Percentiles rank a stretch among this genome's conserved stretches.
Conservation (phyloP, 2,888 invertebrate species). For the Ormyrus pomaceus region DNA sequence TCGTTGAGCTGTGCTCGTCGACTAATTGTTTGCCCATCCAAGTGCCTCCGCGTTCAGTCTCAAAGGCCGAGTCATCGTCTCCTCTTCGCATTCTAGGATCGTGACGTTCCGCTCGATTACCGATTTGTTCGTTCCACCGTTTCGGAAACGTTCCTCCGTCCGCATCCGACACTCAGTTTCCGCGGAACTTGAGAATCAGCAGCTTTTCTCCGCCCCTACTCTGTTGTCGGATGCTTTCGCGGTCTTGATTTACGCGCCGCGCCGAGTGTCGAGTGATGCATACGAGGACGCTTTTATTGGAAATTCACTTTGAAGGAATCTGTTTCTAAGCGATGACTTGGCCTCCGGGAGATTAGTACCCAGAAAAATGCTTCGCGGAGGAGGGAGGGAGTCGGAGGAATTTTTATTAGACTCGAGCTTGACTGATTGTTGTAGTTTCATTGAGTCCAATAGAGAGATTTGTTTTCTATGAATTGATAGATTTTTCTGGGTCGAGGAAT, state of each 20-base stretch:
- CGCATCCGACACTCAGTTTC: conserved; percentile 2
- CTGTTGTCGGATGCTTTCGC: background rate
- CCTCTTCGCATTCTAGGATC: conserved; percentile 46
- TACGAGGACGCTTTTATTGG: conserved; percentile 7
- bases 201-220: background rate
- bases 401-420: background rate
- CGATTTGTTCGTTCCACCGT: background rate
- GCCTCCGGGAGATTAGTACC: background rate
- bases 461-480: background rate
- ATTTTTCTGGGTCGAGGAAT: conserved; percentile 12
- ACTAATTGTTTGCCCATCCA: conserved; percentile 31
- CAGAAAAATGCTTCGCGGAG: conserved; percentile 23
- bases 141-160: conserved; percentile 3
- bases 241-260: background rate
- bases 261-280: background rate
- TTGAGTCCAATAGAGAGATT: background rate
- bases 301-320: conserved; percentile 7
- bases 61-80: conserved; percentile 34
- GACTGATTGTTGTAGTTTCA: background rate
- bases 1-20: background rate
- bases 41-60: background rate
- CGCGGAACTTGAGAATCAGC: too few species aligned
- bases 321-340: background rate
- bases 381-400: too few species aligned
- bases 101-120: conserved; percentile 21